Conservation (phyloP, 2,888 invertebrate genomes). For the Scelioninae gen. 1 region DNA sequence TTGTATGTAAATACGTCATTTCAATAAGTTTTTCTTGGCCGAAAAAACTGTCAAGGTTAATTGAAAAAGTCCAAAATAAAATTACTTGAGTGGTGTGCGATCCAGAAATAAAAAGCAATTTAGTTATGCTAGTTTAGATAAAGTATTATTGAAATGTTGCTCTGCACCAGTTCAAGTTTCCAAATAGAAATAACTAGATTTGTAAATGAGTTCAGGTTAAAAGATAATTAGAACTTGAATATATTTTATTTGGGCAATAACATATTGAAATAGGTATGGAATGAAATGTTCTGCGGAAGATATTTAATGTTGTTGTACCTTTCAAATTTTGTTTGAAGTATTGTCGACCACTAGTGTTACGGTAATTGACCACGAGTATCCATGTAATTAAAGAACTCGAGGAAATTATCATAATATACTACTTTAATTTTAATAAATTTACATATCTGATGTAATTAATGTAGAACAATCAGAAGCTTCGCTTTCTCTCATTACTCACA, state of each 20-base stretch:
- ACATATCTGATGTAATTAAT: conserved; percentile 46
- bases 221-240: background rate
- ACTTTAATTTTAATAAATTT: conserved; percentile 50
- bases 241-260: no score
- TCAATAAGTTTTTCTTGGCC: conserved; percentile 18
- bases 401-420: conserved; percentile 26
- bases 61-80: no score
- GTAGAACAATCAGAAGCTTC: conserved; percentile 32
- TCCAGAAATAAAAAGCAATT: no score
- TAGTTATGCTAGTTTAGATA: no score
- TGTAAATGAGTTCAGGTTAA: background rate
- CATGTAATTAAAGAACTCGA: conserved; percentile 30
- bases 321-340: conserved; percentile 33
- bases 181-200: background rate
- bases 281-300: no score
- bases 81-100: no score
- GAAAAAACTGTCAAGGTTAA: background rate
- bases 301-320: conserved; percentile 15
- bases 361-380: conserved; percentile 38
- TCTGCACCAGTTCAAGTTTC: no score
- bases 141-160: no score
- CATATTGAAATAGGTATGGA: no score
- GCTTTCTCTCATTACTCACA: conserved; percentile 51
- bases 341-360: conserved; percentile 28
- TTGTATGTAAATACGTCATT: conserved; percentile 44